Evolutionary conservation across 2,113 vertebrate genomes (phyloP).

Genomic region (Pogona vitticeps): DNA sequence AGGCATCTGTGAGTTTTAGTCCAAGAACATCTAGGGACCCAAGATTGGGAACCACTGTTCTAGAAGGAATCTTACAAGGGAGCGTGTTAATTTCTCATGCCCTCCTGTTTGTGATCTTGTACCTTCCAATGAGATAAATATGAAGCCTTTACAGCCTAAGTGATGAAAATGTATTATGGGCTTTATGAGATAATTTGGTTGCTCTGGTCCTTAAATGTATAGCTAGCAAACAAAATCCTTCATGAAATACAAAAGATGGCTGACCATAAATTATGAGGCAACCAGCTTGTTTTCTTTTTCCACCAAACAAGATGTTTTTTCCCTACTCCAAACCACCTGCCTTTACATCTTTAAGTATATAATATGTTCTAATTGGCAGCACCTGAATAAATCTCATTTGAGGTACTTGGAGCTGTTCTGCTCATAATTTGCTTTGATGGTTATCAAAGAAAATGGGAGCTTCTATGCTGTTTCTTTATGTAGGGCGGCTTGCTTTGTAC

Average conservation of each 20-base stretch:
- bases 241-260: neutral
- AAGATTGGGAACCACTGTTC: too few species aligned
- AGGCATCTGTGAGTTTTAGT: too few species aligned
- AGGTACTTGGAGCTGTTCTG: neutral
- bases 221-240: neutral
- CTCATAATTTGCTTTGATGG: neutral
- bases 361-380: neutral
- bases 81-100: neutral
- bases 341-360: neutral
- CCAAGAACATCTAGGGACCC: too few species aligned
- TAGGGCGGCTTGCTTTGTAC: neutral
- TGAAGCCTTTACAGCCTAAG: neutral
- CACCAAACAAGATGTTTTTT: neutral
- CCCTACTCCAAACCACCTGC: neutral
- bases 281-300: neutral
- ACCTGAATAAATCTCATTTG: slow-evolving; percentile 9
- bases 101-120: neutral
- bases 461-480: neutral
- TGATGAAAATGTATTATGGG: neutral
- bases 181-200: neutral
- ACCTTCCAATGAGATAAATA: neutral
- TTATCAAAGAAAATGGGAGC: neutral
- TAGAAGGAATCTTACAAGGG: neutral
- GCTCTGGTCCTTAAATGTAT: neutral
- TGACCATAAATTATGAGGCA: neutral